Percentiles rank a stretch among this genome's conserved stretches.
Conservation (phyloP, 2,113 vertebrate genomes). For the Serranochromis macrocephalus region DNA sequence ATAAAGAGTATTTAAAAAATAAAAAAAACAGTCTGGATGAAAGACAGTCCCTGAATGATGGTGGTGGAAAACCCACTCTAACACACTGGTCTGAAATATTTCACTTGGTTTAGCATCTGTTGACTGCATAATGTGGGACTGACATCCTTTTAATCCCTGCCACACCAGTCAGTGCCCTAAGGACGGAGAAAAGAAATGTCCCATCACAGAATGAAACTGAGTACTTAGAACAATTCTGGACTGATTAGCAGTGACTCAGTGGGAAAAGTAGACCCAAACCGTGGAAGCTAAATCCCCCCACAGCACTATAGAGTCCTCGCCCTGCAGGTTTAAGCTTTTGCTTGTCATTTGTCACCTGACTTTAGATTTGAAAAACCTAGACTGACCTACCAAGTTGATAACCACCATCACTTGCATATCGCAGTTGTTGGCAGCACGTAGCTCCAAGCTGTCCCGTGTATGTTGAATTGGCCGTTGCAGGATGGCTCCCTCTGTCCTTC, state of each 20-base stretch:
- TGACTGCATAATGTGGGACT: not conserved
- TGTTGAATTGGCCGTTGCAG: not conserved
- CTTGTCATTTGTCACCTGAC: not conserved
- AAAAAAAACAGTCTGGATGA: not conserved
- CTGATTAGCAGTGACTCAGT: not conserved
- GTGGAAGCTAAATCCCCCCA: not conserved
- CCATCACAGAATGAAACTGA: not conserved
- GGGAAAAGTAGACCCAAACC: rapidly evolving
- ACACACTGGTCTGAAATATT: not conserved
- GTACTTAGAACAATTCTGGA: not conserved
- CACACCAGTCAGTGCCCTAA: rapidly evolving
- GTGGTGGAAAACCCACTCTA: not conserved
- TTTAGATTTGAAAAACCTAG: not conserved
- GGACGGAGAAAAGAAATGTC: not conserved
- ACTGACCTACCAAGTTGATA: not conserved
- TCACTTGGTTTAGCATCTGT: not conserved
- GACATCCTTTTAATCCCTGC: not conserved
- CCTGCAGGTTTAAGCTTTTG: not conserved
- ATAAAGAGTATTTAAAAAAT: not conserved
- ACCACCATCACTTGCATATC: not conserved
- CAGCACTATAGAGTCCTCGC: not conserved
- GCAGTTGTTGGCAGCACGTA: not conserved
- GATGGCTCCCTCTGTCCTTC: not conserved
- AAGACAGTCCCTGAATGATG: not conserved
- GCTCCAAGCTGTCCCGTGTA: not conserved